Base-by-base conservation (phyloP, 2,797 vertebrate species). In the Staurois parvus region DNA sequence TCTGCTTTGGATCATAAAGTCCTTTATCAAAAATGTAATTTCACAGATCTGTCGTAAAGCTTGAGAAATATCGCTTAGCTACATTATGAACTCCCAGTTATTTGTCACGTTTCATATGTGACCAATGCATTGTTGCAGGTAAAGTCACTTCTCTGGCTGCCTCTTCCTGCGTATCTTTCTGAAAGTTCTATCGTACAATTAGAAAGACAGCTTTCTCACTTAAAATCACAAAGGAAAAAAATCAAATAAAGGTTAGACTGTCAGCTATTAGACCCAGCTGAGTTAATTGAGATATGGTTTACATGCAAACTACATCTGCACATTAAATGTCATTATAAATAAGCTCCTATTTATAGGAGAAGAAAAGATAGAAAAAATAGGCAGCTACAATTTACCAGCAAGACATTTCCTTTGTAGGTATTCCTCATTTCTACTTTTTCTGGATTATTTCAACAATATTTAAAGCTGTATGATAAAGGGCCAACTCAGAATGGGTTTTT, bases 1-100 rank as follows among this genome's bases (percentile, higher is more conserved):
- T 86, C 56, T 67, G 81, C 45, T 78, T 78, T 74, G 85, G 76
- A 45, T 83, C 85, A 87, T 87, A 83, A 87, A 86, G 42, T 24
- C 59, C 42, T 19, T 67, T 28, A 68, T 79, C 80, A 79, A 77
- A 77, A 48, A 77, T 28, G 74, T 59, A 30, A 48, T 78, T 86
- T 82, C 32, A 77, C 59, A 73, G 59, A 74, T 86, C 70, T 64
- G 73, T 79, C 76, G 45, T 17, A 73, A 79, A 69, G 29, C 24
- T 21, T 11, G 40, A 80, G 42, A 68, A 45, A 15, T 4, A 86
- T 37, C 26, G 8, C 29, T 81, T 24, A n/a, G 72, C 67, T 62
- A 56, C 64, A 81, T 66, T 66, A 67, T 66, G 40, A 37, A 30
- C 29, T 52, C 73, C 59, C 62, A 67, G 72, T 37, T 80, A 52